These are phyloP conservation scores for Venturia canescens DNA, from an alignment of 1,140 invertebrate species.

Conservation along the genomic window DNA sequence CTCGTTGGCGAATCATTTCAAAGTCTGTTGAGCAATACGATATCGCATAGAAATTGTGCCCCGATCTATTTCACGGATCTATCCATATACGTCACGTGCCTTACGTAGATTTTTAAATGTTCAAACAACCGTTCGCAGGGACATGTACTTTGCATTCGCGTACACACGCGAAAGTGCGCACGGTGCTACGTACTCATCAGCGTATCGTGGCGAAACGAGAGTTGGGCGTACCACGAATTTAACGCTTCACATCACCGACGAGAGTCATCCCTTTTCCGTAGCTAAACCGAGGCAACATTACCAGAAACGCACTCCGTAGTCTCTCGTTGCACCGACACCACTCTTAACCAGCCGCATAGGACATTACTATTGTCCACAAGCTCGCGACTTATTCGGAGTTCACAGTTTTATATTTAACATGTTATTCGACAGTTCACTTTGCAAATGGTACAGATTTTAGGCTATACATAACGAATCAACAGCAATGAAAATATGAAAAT, in stretches of 20 bases:
- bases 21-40: slow-evolving; percentile 26
- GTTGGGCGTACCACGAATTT: slow-evolving; percentile 49
- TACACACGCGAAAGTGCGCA: no score
- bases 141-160: not conserved
- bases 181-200: not conserved
- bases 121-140: no score
- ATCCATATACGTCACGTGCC: not conserved
- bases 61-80: not conserved
- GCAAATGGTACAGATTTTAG: not conserved
- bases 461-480: not conserved
- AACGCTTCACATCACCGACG: slow-evolving; percentile 34
- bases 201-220: slow-evolving; percentile 8
- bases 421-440: not conserved
- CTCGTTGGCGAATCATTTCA: slow-evolving; percentile 19
- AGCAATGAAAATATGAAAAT: not conserved
- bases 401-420: slow-evolving; percentile 33
- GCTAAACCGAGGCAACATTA: not conserved
- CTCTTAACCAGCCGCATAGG: not conserved
- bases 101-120: not conserved
- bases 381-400: slow-evolving; percentile 48
- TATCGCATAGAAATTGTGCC: not conserved
- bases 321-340: not conserved
- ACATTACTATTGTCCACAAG: not conserved
- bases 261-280: slow-evolving; percentile 31
- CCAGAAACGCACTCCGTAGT: not conserved